These are phyloP conservation scores for Xestia rhomboidea DNA, from an alignment of 2,888 invertebrate genomes.

Conservation along the genomic window DNA sequence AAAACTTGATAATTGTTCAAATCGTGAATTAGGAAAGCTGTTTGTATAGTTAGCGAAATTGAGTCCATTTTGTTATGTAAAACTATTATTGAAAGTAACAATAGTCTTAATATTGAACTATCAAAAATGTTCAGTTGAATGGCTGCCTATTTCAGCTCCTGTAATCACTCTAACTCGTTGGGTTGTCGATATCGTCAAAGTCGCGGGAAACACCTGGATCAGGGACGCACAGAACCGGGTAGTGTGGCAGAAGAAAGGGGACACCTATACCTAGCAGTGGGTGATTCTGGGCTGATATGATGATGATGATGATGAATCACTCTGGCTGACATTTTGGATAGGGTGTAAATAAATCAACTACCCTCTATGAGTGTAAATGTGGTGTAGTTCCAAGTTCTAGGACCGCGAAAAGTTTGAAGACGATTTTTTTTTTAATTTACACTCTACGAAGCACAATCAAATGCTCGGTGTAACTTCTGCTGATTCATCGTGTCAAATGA, in stretches of 20 bases:
- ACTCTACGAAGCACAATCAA: neutral
- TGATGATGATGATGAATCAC: too few relatives aligned
- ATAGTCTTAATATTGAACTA: neutral
- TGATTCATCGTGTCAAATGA: neutral
- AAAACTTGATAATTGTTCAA: constrained; percentile 39
- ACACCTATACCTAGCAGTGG: too few relatives aligned
- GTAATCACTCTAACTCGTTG: neutral
- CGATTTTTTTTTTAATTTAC: neutral
- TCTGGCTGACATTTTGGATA: neutral
- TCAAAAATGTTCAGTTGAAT: neutral
- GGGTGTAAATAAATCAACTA: neutral
- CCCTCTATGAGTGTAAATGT: too few relatives aligned
- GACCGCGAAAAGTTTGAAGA: neutral
- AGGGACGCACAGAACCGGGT: too few relatives aligned
- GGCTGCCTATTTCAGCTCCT: neutral
- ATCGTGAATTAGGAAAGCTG: constrained; percentile 54
- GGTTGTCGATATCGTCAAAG: too few relatives aligned
- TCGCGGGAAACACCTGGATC: too few relatives aligned
- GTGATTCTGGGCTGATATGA: too few relatives aligned
- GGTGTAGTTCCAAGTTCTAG: neutral
- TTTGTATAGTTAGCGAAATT: constrained; percentile 15
- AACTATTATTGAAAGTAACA: constrained; percentile 31
- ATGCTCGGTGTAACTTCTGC: neutral
- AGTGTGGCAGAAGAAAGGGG: too few relatives aligned
- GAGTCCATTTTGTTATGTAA: constrained; percentile 37